Conservation (phyloP, 2,113 vertebrate species). For the Hippolais icterina region DNA sequence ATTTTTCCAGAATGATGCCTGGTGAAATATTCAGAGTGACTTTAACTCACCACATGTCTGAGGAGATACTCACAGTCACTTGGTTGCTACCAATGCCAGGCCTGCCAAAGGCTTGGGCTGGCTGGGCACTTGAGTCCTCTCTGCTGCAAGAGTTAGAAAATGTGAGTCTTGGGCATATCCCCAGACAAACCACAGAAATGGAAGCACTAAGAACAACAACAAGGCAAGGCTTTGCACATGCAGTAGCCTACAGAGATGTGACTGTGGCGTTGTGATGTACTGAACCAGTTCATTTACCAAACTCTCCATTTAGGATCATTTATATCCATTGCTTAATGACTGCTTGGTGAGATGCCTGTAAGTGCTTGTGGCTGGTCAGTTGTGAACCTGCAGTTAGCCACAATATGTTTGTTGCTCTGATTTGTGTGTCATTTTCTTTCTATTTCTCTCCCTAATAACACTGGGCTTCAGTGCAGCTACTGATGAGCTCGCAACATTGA, state of each 20-base stretch:
- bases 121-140: not conserved
- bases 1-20: not conserved
- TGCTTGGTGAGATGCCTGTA: not conserved
- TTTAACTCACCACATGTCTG: not conserved
- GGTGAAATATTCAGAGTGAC: not conserved
- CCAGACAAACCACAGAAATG: not conserved
- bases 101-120: accelerated
- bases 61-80: not conserved
- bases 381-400: not conserved
- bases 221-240: not conserved
- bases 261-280: accelerated
- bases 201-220: not conserved
- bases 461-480: not conserved
- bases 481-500: not conserved
- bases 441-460: not conserved
- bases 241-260: not conserved
- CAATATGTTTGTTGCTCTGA: not conserved
- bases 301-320: not conserved
- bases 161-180: not conserved
- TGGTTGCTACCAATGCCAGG: too few relatives aligned
- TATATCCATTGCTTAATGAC: not conserved
- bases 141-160: not conserved
- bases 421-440: not conserved
- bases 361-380: not conserved
- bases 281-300: not conserved